Percentiles rank a stretch among this genome's conserved stretches.
phyloP scores from a whole-genome alignment of 1,140 invertebrate species.

The Drosophila lacertosa region DNA sequence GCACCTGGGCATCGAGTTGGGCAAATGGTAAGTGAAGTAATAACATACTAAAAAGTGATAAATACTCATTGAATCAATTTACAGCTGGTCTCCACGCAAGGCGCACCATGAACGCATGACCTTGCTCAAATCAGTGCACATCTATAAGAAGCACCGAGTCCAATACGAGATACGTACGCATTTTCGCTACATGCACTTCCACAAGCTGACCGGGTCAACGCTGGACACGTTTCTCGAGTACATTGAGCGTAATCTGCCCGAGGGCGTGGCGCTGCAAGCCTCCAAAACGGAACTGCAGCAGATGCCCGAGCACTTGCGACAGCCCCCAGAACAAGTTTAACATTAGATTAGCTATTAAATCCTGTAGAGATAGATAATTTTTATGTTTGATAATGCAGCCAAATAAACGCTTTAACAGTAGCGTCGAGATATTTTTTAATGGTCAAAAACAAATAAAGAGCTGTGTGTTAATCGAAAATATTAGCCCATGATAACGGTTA shows the following conservation, averaged over 20 bases:
- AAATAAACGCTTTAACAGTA: slow-evolving; percentile 12
- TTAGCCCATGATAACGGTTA: slow-evolving; percentile 14
- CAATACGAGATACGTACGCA: slow-evolving; percentile 98
- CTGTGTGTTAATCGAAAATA: slow-evolving; percentile 33
- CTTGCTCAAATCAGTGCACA: slow-evolving; percentile 94
- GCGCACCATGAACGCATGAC: slow-evolving; percentile 90
- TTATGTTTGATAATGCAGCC: background rate
- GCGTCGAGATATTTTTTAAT: slow-evolving; percentile 19
- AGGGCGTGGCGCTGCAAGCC: slow-evolving; percentile 97
- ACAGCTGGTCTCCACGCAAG: slow-evolving; percentile 90
- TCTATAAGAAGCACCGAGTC: slow-evolving; percentile 97
- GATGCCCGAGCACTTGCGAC: slow-evolving; percentile 85
- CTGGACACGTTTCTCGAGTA: slow-evolving; percentile 98
- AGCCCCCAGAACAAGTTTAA: slow-evolving; percentile 70
- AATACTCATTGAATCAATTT: slow-evolving; percentile 49
- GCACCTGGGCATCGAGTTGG: slow-evolving; percentile 91
- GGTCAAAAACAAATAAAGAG: slow-evolving; percentile 32
- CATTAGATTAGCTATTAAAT: slow-evolving; percentile 10
- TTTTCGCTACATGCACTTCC: slow-evolving; percentile 92
- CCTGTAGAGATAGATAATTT: slow-evolving; percentile 29
- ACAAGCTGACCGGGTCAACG: slow-evolving; percentile 96
- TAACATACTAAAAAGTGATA: background rate
- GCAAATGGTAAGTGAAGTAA: slow-evolving; percentile 87
- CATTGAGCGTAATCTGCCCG: slow-evolving; percentile 97
- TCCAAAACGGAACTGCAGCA: slow-evolving; percentile 90